Evolutionary conservation across 2,797 vertebrate genomes (phyloP).

Genomic region (Megalops cyprinoides): DNA sequence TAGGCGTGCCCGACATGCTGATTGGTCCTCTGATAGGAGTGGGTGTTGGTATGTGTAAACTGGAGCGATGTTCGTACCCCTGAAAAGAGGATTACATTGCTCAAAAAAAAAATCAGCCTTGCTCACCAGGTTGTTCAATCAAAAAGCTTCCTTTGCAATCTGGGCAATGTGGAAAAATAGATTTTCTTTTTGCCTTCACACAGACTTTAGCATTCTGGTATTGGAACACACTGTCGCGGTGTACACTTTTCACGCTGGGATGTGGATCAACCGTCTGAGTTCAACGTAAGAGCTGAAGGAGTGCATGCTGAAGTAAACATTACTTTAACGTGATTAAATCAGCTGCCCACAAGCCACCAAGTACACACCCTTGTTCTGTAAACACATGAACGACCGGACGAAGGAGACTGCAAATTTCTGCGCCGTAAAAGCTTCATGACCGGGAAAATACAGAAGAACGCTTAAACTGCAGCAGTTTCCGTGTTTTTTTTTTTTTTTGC

Average conservation of each 20-base stretch:
- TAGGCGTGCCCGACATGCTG: neutral
- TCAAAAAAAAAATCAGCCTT: neutral
- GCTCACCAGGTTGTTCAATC: neutral
- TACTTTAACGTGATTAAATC: neutral
- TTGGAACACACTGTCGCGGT: neutral
- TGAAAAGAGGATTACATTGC: constrained; percentile 3
- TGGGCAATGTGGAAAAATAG: neutral
- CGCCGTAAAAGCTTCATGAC: neutral
- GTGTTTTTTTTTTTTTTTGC: no score
- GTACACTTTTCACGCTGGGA: neutral
- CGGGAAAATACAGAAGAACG: neutral
- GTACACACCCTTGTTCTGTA: neutral
- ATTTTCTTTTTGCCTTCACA: neutral
- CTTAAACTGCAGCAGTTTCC: neutral
- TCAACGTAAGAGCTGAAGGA: no score
- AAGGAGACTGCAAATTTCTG: no score
- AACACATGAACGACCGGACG: neutral
- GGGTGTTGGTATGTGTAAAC: neutral
- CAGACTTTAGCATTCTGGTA: neutral
- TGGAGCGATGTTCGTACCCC: neutral
- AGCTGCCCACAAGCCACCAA: neutral
- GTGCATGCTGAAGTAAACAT: no score
- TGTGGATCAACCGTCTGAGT: neutral
- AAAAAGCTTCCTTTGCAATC: neutral
- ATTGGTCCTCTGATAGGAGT: neutral